Conservation (phyloP, 2,797 vertebrate genomes). For the Echeneis naucrates region DNA sequence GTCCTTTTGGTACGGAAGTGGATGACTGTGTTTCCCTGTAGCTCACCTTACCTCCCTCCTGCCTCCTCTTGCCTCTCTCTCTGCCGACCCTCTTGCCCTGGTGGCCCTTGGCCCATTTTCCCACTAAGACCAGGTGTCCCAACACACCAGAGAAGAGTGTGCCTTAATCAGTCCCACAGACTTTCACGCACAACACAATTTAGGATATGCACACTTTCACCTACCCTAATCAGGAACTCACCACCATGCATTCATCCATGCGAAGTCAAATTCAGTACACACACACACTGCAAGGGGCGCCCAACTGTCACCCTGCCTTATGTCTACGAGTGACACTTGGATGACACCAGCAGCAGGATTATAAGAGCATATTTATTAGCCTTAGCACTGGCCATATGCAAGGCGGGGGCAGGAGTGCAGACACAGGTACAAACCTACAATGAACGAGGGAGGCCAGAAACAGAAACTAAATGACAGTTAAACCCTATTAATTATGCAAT, state of each 20-base stretch:
- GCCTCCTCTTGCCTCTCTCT: conserved; percentile 45
- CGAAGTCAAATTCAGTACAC: conserved; percentile 60
- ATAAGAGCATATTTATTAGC: conserved; percentile 80
- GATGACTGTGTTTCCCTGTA: conserved; percentile 68
- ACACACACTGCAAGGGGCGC: conserved; percentile 54
- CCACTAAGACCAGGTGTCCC: conserved; percentile 78
- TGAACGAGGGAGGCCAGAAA: conserved; percentile 27
- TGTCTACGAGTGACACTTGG: conserved; percentile 82
- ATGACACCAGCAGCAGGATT: conserved; percentile 83
- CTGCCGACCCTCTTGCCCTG: conserved; percentile 65
- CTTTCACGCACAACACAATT: conserved; percentile 20
- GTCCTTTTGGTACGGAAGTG: conserved; percentile 81
- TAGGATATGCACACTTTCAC: conserved; percentile 6
- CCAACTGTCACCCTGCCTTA: conserved; percentile 77
- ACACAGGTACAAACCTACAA: conserved; percentile 43
- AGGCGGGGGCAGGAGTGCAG: conserved; percentile 47
- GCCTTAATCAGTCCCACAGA: conserved; percentile 74
- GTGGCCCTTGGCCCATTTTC: conserved; percentile 75
- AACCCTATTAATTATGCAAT: conserved; percentile 53
- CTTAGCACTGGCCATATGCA: conserved; percentile 54
- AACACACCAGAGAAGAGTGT: conserved; percentile 59
- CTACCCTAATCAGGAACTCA: conserved; percentile 30
- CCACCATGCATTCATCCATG: conserved; percentile 57
- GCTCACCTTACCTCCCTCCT: conserved; percentile 61
- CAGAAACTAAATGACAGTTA: conserved; percentile 52